A percentile compares a stretch with the other conserved stretches of the same genome.
Evolutionary conservation across 2,113 vertebrate species (phyloP).

Genomic region (Myotis davidii): DNA sequence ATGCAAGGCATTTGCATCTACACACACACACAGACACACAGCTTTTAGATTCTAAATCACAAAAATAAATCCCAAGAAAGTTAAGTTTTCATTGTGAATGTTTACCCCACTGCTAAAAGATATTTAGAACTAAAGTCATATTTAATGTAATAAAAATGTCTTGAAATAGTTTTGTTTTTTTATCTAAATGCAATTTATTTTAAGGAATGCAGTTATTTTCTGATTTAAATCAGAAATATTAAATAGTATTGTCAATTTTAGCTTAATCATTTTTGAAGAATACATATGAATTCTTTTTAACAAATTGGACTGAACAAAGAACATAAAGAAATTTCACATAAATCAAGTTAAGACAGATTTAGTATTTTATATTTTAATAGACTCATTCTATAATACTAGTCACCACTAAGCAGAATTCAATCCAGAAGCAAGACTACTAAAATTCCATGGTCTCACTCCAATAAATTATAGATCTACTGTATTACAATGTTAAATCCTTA

Average conservation of each 20-base stretch:
- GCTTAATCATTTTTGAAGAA: slow-evolving; percentile 31
- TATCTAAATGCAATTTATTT: neutral
- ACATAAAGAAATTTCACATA: slow-evolving; percentile 33
- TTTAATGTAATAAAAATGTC: slow-evolving; percentile 13
- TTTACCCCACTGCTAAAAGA: neutral
- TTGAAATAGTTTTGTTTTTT: neutral
- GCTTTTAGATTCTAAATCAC: neutral
- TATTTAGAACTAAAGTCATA: slow-evolving; percentile 30
- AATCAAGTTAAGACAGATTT: neutral
- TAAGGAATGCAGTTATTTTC: neutral
- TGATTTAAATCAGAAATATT: neutral
- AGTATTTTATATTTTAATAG: slow-evolving; percentile 3
- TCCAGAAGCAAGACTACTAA: neutral
- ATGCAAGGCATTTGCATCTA: neutral
- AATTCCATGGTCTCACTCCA: neutral
- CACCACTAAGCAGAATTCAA: neutral
- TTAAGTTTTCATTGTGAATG: neutral
- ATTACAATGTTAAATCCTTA: neutral
- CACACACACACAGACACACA: neutral
- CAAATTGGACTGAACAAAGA: neutral
- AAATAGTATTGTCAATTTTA: neutral
- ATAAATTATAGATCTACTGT: neutral
- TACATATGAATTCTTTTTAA: neutral
- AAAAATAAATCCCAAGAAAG: slow-evolving; percentile 39
- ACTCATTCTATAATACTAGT: neutral